These are phyloP conservation scores for Philantomba maxwellii DNA, from an alignment of 2,113 vertebrate genomes.

Conservation along the genomic window DNA sequence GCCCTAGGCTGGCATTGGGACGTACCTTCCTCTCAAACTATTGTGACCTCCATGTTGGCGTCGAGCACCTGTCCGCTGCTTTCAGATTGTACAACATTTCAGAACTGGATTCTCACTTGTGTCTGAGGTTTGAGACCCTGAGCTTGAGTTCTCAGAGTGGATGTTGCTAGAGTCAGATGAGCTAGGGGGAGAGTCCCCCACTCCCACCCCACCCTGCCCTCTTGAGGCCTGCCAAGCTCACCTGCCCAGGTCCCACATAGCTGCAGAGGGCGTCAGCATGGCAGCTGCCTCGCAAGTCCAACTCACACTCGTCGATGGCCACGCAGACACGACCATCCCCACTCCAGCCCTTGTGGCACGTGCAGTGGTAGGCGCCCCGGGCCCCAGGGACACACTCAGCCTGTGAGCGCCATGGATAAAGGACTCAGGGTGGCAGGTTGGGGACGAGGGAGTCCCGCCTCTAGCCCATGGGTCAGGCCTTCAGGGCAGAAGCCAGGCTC, in stretches of 20 bases:
- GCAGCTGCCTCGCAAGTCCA: slow-evolving; percentile 86
- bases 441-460: not conserved
- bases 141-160: not conserved
- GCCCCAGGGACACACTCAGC: slow-evolving; percentile 84
- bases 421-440: not conserved
- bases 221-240: slow-evolving; percentile 48
- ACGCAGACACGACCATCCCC: slow-evolving; percentile 89
- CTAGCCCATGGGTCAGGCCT: not conserved
- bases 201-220: not conserved
- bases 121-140: not conserved
- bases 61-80: not conserved
- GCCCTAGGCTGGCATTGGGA: not conserved
- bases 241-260: slow-evolving; percentile 89
- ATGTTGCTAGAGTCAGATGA: not conserved
- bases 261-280: slow-evolving; percentile 85
- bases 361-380: slow-evolving; percentile 78
- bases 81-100: not conserved
- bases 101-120: not conserved
- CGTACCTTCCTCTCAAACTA: rapidly evolving
- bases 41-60: rapidly evolving
- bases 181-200: too few relatives aligned
- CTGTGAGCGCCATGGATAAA: slow-evolving; percentile 70
- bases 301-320: slow-evolving; percentile 88
- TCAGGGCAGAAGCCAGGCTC: slow-evolving; percentile 68
- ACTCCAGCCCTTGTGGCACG: slow-evolving; percentile 89